Percentiles rank a stretch among this genome's conserved stretches.
These are phyloP conservation scores for Anguilla japonica DNA, from an alignment of 2,113 vertebrate species.

Conservation along the genomic window DNA sequence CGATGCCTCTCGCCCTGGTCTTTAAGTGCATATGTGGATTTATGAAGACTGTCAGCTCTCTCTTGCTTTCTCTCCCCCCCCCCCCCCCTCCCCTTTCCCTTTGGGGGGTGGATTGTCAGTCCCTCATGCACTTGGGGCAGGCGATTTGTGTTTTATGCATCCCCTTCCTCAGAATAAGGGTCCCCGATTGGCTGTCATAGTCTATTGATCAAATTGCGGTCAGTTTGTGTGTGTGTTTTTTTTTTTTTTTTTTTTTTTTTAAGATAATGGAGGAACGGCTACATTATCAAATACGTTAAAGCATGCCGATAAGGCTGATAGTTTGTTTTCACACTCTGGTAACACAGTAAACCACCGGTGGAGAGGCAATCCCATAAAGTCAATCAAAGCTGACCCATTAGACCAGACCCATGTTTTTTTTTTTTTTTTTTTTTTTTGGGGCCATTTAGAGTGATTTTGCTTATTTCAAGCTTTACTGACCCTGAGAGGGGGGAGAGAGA, in stretches of 20 bases:
- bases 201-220: conserved; percentile 50
- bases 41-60: conserved; percentile 22
- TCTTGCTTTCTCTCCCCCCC: conserved; percentile 12
- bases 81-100: conserved; percentile 24
- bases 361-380: conserved; percentile 1
- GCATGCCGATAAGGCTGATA: conserved; percentile 3
- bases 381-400: conserved; percentile 4
- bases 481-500: conserved; percentile 44
- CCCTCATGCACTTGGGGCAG: background rate
- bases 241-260: background rate
- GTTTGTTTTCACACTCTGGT: background rate
- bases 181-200: conserved; percentile 42
- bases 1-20: background rate
- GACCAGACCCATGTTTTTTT: background rate
- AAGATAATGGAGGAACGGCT: conserved; percentile 27
- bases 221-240: conserved; percentile 21
- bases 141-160: conserved; percentile 1
- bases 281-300: conserved; percentile 20
- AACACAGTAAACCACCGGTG: background rate
- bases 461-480: conserved; percentile 40
- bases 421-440: background rate
- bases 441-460: conserved; percentile 37
- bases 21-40: background rate
- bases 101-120: background rate
- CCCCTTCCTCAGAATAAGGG: background rate